Base-by-base conservation (phyloP, 2,888 invertebrate genomes). In the Catocala fraxini region DNA sequence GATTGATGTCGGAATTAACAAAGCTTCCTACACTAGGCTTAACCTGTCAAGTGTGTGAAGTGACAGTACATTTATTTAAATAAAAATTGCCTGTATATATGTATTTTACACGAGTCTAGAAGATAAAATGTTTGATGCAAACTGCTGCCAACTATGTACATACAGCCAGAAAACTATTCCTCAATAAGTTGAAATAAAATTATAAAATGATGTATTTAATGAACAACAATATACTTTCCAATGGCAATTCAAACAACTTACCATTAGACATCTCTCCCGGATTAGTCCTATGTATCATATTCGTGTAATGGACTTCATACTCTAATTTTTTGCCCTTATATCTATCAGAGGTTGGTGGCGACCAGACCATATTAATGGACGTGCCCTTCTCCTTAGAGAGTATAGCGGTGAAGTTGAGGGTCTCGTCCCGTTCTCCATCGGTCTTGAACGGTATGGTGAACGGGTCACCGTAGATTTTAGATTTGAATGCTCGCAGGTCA, bases 271-370 rank as follows among this genome's bases (percentile, higher is more conserved):
- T 68, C 64, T 96, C 95, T 6, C 94, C 93, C 0, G 85, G 83
- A 52, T 74, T 72, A 43, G 80, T 75, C 64, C 81, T 82, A 25
- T 81, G 84, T 55, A 86, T 79, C 53, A 87, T 79, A 91, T 94
- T 73, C 81, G 96, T 96, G 78, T 97, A 97, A 84, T 97, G 96
- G 47, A 97, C 93, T 15, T 96, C 97, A 82, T 97, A 98, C 5
- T 90, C 77, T n/a, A 92, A 45, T 9, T 87, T 82, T 55, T 86
- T 87, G 34, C 82, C 83, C 68, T 86, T 87, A 53, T 92, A 96
- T n/a, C 95, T 88, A 0, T 91, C 88, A 45, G 94, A 94, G 25
- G 93, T 93, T 0, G 97, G 96, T 7, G 95, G 92, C 11, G 95
- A 89, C 97, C 98, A 98, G 7, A 89, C 90, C 12, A 98, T 79